A percentile compares a stretch with the other conserved stretches of the same genome.
These are phyloP conservation scores for Pogonocichla stellata DNA, from an alignment of 2,113 vertebrate species.

Conservation along the genomic window DNA sequence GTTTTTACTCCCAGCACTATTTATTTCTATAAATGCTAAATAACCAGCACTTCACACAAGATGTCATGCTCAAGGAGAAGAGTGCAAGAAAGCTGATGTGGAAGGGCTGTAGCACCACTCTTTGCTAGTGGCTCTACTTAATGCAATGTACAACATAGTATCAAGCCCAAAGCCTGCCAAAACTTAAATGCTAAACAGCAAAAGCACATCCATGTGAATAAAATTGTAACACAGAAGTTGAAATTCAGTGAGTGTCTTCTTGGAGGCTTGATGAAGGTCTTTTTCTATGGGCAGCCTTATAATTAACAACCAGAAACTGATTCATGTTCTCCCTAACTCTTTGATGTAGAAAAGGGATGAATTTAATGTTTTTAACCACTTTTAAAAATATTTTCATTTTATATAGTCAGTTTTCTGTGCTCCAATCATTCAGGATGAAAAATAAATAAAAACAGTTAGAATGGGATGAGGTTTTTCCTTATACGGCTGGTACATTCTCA, in stretches of 20 bases:
- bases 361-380: background rate
- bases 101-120: background rate
- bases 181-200: background rate
- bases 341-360: background rate
- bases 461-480: fast-evolving
- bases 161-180: background rate
- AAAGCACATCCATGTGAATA: background rate
- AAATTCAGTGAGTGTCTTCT: background rate
- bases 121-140: background rate
- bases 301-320: background rate
- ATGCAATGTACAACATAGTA: background rate
- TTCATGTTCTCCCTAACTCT: background rate
- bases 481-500: background rate
- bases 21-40: conserved; percentile 38
- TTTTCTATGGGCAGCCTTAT: background rate
- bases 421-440: background rate
- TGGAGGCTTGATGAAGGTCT: background rate
- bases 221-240: background rate
- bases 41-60: background rate
- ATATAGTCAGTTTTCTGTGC: background rate
- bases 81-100: background rate
- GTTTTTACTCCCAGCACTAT: background rate
- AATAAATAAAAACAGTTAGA: background rate
- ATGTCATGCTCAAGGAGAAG: background rate
- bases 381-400: background rate